Percentiles rank a stretch among this genome's conserved stretches.
These are phyloP conservation scores for Acrocephalus kingi DNA, from an alignment of 2,113 vertebrate species.

Conservation along the genomic window DNA sequence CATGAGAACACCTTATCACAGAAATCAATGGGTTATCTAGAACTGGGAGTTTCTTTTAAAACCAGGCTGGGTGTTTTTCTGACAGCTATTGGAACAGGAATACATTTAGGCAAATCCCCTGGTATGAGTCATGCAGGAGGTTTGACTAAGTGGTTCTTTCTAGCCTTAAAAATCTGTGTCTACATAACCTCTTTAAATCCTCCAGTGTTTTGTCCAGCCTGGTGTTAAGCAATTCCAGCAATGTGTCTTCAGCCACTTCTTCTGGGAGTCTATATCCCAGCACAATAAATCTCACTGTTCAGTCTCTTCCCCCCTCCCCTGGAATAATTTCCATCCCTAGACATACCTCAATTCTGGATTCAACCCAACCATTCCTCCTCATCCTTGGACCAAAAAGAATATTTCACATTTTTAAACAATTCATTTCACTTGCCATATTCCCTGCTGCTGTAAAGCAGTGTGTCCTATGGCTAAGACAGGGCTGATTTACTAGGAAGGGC, in stretches of 20 bases:
- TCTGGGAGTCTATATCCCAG: not conserved
- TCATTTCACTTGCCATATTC: not conserved
- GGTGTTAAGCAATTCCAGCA: constrained; percentile 18
- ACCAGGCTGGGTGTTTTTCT: not conserved
- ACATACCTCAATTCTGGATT: not conserved
- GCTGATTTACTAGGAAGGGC: not conserved
- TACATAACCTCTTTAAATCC: not conserved
- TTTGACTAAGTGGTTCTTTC: constrained; percentile 1
- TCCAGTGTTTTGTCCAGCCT: constrained; percentile 14
- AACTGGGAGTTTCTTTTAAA: not conserved
- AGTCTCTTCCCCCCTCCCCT: not conserved
- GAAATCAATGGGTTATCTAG: not conserved
- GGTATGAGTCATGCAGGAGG: not conserved
- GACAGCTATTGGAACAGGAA: not conserved
- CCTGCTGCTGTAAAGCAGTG: not conserved
- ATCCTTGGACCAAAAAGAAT: not conserved
- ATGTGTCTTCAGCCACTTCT: not conserved
- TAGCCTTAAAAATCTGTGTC: constrained; percentile 2
- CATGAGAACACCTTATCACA: not conserved
- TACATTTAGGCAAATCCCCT: constrained; percentile 4
- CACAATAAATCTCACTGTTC: not conserved
- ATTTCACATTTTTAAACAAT: constrained; percentile 18
- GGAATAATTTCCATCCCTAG: not conserved
- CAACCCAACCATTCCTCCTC: not conserved
- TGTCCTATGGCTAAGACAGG: not conserved